Evolutionary conservation across 2,888 invertebrate species (phyloP), one percentile per base, ranked within the genome.

Genomic region (Rhingia rostrata): DNA sequence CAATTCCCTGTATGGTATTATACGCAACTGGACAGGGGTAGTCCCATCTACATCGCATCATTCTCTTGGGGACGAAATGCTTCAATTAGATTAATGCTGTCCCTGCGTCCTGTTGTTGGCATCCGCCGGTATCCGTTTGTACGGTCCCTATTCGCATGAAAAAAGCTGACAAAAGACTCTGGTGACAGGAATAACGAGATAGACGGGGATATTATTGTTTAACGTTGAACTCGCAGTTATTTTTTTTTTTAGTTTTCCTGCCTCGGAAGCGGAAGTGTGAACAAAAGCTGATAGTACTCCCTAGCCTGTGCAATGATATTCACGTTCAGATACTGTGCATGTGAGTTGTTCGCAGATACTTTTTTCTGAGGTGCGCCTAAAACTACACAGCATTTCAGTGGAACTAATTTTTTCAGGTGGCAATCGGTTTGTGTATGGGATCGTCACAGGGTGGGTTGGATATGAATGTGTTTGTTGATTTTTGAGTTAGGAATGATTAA

Each of bases 1-100:
- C 35, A 14, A 4, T 41, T 10, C 6, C 43, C 33, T 43, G 43
- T 54, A 35, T 32, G 32, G 35, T 39, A 30, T 37, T 6, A 12
- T n/a, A 43, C 12, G 12, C 6, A n/a, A 45, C 12, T 3, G 30
- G 22, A 22, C 22, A 22, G 22, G 22, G 22, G 22, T 2, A 22
- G 2, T 22, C 22, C 22, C 22, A 22, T 22, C 22, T 22, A 22
- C 22, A 22, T 4, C 10, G 9, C 0, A 4, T 22, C 37, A 14
- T 12, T 32, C 37, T 14, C 35, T 30, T 10, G n/a, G n/a, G 12
- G 22, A 12, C 33, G 35, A 58, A 69, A 56, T 30, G 41, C 0
- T 12, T 35, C n/a, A 43, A 67, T 56, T 37, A 45, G 37, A 67
- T 45, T 56, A 56, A 43, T 45, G 6, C 43, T 33, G 43, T 14